Evolutionary conservation across 2,888 invertebrate genomes (phyloP), one percentile per base, ranked within the genome.

Genomic region (Drosophila macrospina): DNA sequence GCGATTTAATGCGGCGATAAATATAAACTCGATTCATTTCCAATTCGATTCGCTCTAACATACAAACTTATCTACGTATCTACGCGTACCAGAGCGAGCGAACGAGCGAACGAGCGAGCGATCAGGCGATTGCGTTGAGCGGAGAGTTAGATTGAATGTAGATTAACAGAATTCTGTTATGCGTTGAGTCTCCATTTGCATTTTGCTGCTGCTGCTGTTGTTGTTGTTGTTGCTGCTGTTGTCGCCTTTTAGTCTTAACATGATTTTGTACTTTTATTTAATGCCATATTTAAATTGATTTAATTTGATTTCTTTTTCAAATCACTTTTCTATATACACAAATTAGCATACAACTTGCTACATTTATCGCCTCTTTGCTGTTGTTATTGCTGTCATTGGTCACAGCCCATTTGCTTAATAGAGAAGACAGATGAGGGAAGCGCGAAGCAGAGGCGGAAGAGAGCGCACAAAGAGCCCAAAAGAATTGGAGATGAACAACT

Each of bases 181-280:
- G 50, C 37, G 50, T 26, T 26, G 11, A 16, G 51, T 45, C 24
- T 41, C 41, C 41, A 41, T 41, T 41, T 41, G 20, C 41, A 41
- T 41, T 20, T 41, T 11, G 41, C 20, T 20, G 41, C 20, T n/a
- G 7, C 4, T 5, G 28, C 1, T 28, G 28, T 41, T 11, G 41
- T 41, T 41, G 16, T 41, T 2, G 7, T 6, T 55, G 42, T 32
- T 60, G 30, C 50, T 15, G 42, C 11, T 16, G 45, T 69, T 72
- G 59, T 68, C 68, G 64, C 68, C 76, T 81, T 76, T 85, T 81
- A 85, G 63, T 64, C 63, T 66, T 64, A 78, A 83, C 83, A 83
- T 72, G 86, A 83, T 80, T 83, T 83, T 83, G 86, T 86, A 88
- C 82, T 82, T 70, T 77, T 74, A 74, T 84, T 77, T 78, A 50